Evolutionary conservation across 2,797 vertebrate species (phyloP), one percentile per base, ranked within the genome.

Genomic region (Neopelma chrysocephalum): DNA sequence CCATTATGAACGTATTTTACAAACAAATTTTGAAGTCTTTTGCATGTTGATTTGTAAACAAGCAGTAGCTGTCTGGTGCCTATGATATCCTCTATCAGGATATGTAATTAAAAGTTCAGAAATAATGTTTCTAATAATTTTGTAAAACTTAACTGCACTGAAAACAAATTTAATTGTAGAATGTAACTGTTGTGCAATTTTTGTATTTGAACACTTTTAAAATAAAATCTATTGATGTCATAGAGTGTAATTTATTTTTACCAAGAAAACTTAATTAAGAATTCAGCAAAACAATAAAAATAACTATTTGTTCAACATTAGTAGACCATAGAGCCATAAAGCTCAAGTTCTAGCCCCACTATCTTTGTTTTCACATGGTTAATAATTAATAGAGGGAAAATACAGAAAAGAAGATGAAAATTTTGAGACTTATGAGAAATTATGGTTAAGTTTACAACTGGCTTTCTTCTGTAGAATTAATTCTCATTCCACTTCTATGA

Each of bases 281-380:
- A 82, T 97, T 94, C 86, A 94, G 76, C 94, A 94, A 90, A 96
- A 95, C 56, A 21, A 25, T 68, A 56, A 95, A 96, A 96, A 62
- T 76, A 73, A 75, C 76, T 85, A 54, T 90, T 85, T 69, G 2
- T 76, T 76, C 20, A 81, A 56, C 6, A 1, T 57, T 86, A 93
- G 22, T 75, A 84, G 21, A 15, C 23, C 43, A 53, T 12, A 15
- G 17, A 73, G 25, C 31, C 25, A 40, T 27, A 69, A 57, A 85
- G 34, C 21, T 80, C 19, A 64, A 66, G 51, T 31, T 53, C 51
- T 53, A 31, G 26, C 3, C 9, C 6, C 10, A 51, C 10, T 82
- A 25, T 29, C 36, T 40, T 45, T 84, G 14, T 68, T 23, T 94
- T 84, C 40, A 16, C 77, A 23, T 34, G 11, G 13, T 70, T 94